Evolutionary conservation across 1,140 invertebrate species (phyloP).

Genomic region (Heliothis virescens): DNA sequence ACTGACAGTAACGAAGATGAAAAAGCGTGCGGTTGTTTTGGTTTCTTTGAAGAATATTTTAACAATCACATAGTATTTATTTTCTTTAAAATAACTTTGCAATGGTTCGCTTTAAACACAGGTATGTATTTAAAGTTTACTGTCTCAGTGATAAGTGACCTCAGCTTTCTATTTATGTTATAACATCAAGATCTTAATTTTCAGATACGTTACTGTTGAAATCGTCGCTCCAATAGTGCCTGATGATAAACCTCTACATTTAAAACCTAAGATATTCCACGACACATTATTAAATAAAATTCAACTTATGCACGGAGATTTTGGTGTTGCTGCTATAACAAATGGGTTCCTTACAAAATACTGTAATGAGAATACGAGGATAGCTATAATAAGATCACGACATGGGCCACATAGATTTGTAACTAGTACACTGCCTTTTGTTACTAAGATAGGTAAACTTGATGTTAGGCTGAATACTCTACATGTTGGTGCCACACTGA

Average conservation of each 20-base stretch:
- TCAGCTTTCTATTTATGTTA: neutral
- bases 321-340: constrained; percentile 89
- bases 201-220: constrained; percentile 89
- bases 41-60: too few species aligned
- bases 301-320: constrained; percentile 90
- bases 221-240: constrained; percentile 82
- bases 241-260: constrained; percentile 82
- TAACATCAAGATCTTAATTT: constrained; percentile 56
- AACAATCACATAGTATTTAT: neutral
- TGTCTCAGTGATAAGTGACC: too few species aligned
- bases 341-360: constrained; percentile 92
- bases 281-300: constrained; percentile 88
- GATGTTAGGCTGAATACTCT: constrained; percentile 88
- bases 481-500: constrained; percentile 92
- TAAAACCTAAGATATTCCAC: constrained; percentile 87
- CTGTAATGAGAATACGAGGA: constrained; percentile 91
- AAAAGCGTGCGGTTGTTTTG: too few species aligned
- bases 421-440: constrained; percentile 88
- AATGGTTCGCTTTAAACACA: constrained; percentile 90
- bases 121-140: constrained; percentile 73
- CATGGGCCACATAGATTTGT: constrained; percentile 91
- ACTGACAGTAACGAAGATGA: too few species aligned
- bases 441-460: constrained; percentile 88
- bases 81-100: neutral
- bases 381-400: constrained; percentile 89